These are phyloP conservation scores for Pachydiplax longipennis DNA, from an alignment of 2,888 invertebrate genomes.

Conservation along the genomic window DNA sequence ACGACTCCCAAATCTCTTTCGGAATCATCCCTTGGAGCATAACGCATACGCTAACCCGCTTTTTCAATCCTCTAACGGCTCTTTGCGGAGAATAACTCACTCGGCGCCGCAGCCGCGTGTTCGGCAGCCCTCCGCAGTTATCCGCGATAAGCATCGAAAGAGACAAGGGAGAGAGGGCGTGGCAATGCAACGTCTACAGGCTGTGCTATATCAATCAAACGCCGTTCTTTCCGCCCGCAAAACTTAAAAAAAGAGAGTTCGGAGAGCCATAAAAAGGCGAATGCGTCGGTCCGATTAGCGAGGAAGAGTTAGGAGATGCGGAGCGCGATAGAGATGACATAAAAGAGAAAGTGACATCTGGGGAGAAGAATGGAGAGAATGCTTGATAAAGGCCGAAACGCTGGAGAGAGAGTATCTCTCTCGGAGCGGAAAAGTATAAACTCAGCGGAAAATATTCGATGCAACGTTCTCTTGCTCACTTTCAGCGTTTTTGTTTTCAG, in stretches of 20 bases:
- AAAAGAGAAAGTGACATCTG: not conserved
- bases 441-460: not conserved
- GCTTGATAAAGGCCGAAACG: not conserved
- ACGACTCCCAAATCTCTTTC: not conserved
- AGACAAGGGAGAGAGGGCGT: not conserved
- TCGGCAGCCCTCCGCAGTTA: not conserved
- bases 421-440: not conserved
- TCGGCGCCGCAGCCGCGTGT: not conserved
- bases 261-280: not conserved
- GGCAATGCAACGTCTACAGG: not conserved
- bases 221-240: not conserved
- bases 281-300: not conserved
- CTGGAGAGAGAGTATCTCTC: not conserved
- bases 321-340: not conserved
- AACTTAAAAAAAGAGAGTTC: not conserved
- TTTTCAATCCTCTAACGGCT: not conserved
- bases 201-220: not conserved
- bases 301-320: not conserved
- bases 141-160: not conserved
- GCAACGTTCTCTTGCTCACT: no score
- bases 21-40: not conserved
- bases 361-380: not conserved
- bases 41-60: no score
- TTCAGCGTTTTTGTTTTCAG: no score
- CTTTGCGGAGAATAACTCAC: not conserved